A percentile compares a stretch with the other conserved stretches of the same genome.
These are phyloP conservation scores for Drosophila tripunctata DNA, from an alignment of 2,888 invertebrate species.

Conservation along the genomic window DNA sequence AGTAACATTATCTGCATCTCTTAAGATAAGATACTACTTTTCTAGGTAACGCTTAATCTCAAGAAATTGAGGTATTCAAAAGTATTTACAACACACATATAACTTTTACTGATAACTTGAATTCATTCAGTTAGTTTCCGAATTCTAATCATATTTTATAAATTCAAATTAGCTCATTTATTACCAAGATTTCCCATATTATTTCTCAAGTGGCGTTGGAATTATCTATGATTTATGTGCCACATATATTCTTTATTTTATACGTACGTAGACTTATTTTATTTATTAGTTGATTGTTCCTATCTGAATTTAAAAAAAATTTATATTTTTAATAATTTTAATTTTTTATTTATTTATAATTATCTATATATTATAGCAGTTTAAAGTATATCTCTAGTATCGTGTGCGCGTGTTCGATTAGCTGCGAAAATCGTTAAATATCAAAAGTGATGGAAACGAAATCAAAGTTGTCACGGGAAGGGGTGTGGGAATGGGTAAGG, in stretches of 20 bases:
- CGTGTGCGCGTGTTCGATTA: constrained; percentile 49
- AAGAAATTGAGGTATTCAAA: not conserved
- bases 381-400: constrained; percentile 20
- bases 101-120: constrained; percentile 1
- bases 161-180: constrained; percentile 18
- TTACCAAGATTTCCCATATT: not conserved
- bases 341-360: not conserved
- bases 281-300: not conserved
- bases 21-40: not conserved
- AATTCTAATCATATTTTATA: not conserved
- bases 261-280: too few relatives aligned
- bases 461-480: constrained; percentile 48
- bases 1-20: not conserved
- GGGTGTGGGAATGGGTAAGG: constrained; percentile 32
- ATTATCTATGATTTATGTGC: constrained; percentile 13
- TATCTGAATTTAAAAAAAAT: not conserved
- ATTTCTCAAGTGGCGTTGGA: constrained; percentile 5
- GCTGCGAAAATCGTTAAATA: constrained; percentile 41
- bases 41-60: not conserved
- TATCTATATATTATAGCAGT: not conserved
- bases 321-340: not conserved
- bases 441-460: constrained; percentile 49
- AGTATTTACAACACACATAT: not conserved
- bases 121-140: constrained; percentile 2
- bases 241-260: constrained; percentile 4